phyloP scores from a whole-genome alignment of 2,113 vertebrate species.

The Pachycephala philippinensis region DNA sequence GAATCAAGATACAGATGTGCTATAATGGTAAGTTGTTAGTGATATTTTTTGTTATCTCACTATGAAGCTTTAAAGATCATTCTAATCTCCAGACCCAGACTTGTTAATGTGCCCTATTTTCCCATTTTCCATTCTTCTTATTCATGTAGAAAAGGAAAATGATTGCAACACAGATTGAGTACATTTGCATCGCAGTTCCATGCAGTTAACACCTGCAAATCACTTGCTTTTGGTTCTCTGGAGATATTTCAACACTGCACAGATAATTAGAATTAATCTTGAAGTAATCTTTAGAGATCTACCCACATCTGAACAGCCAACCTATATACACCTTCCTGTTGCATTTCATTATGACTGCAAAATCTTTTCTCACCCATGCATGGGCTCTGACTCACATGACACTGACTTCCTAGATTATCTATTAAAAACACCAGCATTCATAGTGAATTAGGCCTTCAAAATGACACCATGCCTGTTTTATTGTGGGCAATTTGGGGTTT shows the following conservation, averaged over 20 bases:
- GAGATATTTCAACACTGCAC: background rate
- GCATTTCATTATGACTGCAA: background rate
- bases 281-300: background rate
- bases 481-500: background rate
- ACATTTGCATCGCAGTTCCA: background rate
- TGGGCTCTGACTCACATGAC: background rate
- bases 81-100: background rate
- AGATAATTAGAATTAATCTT: background rate
- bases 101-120: background rate
- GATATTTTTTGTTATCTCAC: background rate
- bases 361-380: background rate
- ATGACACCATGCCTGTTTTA: background rate
- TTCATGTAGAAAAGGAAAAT: background rate
- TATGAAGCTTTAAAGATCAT: background rate
- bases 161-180: background rate
- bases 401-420: background rate
- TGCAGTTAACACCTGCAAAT: background rate
- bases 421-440: background rate
- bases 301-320: background rate
- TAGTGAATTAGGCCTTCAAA: background rate
- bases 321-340: background rate
- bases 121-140: background rate
- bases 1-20: background rate
- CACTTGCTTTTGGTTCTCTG: background rate
- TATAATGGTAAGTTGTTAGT: background rate